Percentiles rank a stretch among this genome's conserved stretches.
These are phyloP conservation scores for Crenuchus spilurus DNA, from an alignment of 2,797 vertebrate genomes.

Conservation along the genomic window DNA sequence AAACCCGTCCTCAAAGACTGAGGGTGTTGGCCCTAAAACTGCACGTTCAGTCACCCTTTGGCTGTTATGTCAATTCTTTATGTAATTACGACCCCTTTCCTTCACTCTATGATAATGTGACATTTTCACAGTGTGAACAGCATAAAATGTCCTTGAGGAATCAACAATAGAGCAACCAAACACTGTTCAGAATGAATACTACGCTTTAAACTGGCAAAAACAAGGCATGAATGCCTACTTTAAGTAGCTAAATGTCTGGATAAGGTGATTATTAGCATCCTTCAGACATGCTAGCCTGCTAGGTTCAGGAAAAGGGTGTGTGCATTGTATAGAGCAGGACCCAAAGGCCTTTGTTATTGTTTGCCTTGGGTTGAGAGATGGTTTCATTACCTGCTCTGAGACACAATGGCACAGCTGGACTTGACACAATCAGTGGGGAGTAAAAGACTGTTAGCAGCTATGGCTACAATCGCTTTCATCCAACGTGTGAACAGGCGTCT, in stretches of 20 bases:
- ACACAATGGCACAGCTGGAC: constrained; percentile 16
- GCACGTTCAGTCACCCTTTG: not conserved
- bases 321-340: constrained; percentile 1
- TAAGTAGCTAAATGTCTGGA: constrained; percentile 23
- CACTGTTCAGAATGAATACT: not conserved
- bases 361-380: constrained; percentile 28
- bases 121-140: not conserved
- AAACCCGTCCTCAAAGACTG: not conserved
- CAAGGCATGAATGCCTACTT: not conserved
- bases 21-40: not conserved
- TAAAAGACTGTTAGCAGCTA: not conserved
- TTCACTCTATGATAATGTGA: not conserved
- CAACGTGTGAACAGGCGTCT: constrained; percentile 26
- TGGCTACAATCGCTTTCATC: constrained; percentile 29
- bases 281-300: constrained; percentile 13
- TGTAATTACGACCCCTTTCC: constrained; percentile 1
- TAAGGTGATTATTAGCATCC: constrained; percentile 22
- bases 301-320: not conserved
- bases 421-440: constrained; percentile 20
- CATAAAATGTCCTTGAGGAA: not conserved
- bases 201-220: constrained; percentile 11
- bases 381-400: constrained; percentile 29
- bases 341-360: constrained; percentile 31
- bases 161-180: not conserved
- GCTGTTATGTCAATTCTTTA: not conserved